Base-by-base conservation (phyloP, 2,113 vertebrate genomes). In the Melospiza melodia region DNA sequence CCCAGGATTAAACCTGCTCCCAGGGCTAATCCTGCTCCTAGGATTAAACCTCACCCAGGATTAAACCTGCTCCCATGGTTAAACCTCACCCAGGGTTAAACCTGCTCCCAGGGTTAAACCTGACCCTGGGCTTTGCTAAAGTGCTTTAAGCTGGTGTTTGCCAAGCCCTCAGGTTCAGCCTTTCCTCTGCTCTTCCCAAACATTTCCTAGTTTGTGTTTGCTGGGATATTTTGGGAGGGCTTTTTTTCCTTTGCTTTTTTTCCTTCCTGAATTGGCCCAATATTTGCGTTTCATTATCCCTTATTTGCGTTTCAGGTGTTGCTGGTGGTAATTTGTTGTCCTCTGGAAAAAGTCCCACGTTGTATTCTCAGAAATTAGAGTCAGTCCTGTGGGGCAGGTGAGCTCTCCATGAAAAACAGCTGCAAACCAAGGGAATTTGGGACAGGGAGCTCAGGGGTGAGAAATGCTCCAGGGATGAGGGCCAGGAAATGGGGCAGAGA, bases 271-370 rank as follows among this genome's bases (percentile, higher is more conserved):
- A 78, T 1, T 48, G 63, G 88, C 63, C 55, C 82, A 92, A 86
- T 88, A 84, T 95, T 95, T 93, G 75, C 39, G 88, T 73, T 93
- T 80, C 72, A 39, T 94, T 80, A 93, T 51, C 54, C 59, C 14
- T 44, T 86, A 73, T 92, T 93, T 93, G 80, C 76, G 77, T 62
- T 84, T 83, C 80, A 18, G 82, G 9, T 33, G 68, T 63, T 66
- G 83, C 86, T 59, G 43, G 37, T 44, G 59, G 90, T 77, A 83
- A 82, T 92, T 90, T 69, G 13, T 65, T 66, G 41, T 83, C 46
- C 48, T 71, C 72, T 92, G 79, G 25, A 12, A 58, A 68, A 85
- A 16, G 20, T 69, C 84, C 30, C 41, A 31, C 3, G 25, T 65
- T 46, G 24, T 23, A 52, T 46, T 55, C n/a, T 79, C 8, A 4